Base-by-base conservation (phyloP, 2,797 vertebrate species). In the Numenius phaeopus region DNA sequence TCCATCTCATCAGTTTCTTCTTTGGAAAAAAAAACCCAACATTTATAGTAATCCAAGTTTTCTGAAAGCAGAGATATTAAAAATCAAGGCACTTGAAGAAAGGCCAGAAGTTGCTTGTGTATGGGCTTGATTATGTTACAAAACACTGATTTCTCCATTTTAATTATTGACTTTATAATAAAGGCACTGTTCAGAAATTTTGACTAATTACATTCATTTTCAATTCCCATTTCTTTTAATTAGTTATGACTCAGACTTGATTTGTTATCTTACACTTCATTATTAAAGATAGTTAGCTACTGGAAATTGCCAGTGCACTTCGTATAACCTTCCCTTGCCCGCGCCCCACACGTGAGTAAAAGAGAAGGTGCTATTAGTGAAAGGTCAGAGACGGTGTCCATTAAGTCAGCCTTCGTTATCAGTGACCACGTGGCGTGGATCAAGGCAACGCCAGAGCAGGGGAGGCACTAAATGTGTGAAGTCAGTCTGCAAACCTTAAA, bases 181-280 rank as follows among this genome's bases (percentile, higher is more conserved):
- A 76, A 92, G 83, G 70, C 79, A 59, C 65, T 2, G 3, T 66
- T 82, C 78, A 82, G 30, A 78, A 73, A 37, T 52, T 85, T 84
- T 96, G 71, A 87, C 67, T 92, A 67, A 90, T 94, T 89, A 62
- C 40, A 58, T 89, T 97, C 7, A 29, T 67, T 96, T 69, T 78
- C 55, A 87, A 27, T 89, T 95, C 89, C 83, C 69, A 70, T 95
- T 97, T 97, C 69, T 97, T 92, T 94, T 94, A 83, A 91, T 95
- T 89, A 85, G 54, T 71, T 91, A 71, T 83, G 73, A 84, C 66
- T 93, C 73, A 87, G 77, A 47, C 70, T 95, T 91, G 80, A 64
- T 94, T 95, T 93, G 62, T 89, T 96, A 61, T 72, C 72, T 85
- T 94, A 64, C 44, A 26, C 29, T 94, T 94, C 72, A 57, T 97